Conservation (phyloP, 2,797 vertebrate species). For the Yasuhikotakia modesta region DNA sequence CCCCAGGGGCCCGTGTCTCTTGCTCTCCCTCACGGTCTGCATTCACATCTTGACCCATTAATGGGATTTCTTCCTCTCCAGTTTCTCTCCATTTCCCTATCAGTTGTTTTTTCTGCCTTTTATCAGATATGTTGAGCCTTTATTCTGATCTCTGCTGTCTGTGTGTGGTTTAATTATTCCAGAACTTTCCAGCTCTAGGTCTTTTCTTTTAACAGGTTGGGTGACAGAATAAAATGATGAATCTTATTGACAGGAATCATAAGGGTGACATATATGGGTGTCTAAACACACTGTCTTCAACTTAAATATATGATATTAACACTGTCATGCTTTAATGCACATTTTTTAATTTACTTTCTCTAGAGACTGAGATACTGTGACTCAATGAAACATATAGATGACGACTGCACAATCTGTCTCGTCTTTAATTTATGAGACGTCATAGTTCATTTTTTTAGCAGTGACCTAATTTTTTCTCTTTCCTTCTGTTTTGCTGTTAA, state of each 20-base stretch:
- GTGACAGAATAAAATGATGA: background rate
- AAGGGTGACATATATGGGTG: background rate
- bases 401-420: too few relatives aligned
- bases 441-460: conserved; percentile 11
- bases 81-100: conserved; percentile 1
- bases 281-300: too few relatives aligned
- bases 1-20: conserved; percentile 30
- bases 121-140: conserved; percentile 39
- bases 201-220: conserved; percentile 12
- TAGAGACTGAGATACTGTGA: too few relatives aligned
- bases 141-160: conserved; percentile 15
- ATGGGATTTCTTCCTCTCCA: conserved; percentile 36
- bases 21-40: conserved; percentile 15
- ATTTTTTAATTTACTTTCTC: conserved; percentile 3
- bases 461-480: conserved; percentile 30
- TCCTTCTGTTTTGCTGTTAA: too few relatives aligned
- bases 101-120: conserved; percentile 30
- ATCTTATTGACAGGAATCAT: background rate
- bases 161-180: background rate
- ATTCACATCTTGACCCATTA: conserved; percentile 45
- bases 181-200: background rate
- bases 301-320: too few relatives aligned
- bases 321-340: too few relatives aligned
- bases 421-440: background rate
- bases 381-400: too few relatives aligned